phyloP scores from a whole-genome alignment of 2,888 invertebrate genomes.

The Chymomyza amoena region DNA sequence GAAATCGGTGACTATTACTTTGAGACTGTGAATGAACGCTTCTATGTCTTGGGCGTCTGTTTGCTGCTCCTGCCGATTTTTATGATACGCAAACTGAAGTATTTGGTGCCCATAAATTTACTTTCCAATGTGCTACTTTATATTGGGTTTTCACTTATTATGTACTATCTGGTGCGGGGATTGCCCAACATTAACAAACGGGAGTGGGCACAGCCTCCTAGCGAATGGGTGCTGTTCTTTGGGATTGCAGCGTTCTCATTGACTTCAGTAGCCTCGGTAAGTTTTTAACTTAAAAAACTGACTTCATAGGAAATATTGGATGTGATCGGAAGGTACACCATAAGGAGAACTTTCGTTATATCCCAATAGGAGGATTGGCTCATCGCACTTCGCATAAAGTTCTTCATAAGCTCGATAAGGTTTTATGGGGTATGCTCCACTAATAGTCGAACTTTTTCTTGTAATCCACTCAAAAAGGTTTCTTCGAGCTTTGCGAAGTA shows the following conservation, averaged over 20 bases:
- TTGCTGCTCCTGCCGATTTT: slow-evolving; percentile 85
- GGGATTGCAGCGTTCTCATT: slow-evolving; percentile 94
- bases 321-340: too few relatives aligned
- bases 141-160: slow-evolving; percentile 85
- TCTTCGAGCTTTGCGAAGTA: too few relatives aligned
- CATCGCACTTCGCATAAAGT: too few relatives aligned
- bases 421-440: too few relatives aligned
- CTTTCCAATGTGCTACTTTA: slow-evolving; percentile 82
- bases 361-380: too few relatives aligned
- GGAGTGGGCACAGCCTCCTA: slow-evolving; percentile 76
- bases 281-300: slow-evolving; percentile 64
- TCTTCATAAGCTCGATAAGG: too few relatives aligned
- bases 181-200: slow-evolving; percentile 79
- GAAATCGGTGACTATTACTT: slow-evolving; percentile 84
- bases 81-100: slow-evolving; percentile 87
- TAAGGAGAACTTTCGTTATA: too few relatives aligned
- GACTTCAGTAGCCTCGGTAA: slow-evolving; percentile 88
- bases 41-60: slow-evolving; percentile 81
- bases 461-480: too few relatives aligned
- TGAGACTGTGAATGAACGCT: slow-evolving; percentile 77
- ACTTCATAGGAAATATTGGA: too few relatives aligned
- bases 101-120: slow-evolving; percentile 93
- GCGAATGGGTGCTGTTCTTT: slow-evolving; percentile 88
- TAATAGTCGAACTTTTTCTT: too few relatives aligned
- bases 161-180: slow-evolving; percentile 87